These are phyloP conservation scores for Atrina japonica DNA, from an alignment of 2,888 invertebrate species.

Conservation along the genomic window DNA sequence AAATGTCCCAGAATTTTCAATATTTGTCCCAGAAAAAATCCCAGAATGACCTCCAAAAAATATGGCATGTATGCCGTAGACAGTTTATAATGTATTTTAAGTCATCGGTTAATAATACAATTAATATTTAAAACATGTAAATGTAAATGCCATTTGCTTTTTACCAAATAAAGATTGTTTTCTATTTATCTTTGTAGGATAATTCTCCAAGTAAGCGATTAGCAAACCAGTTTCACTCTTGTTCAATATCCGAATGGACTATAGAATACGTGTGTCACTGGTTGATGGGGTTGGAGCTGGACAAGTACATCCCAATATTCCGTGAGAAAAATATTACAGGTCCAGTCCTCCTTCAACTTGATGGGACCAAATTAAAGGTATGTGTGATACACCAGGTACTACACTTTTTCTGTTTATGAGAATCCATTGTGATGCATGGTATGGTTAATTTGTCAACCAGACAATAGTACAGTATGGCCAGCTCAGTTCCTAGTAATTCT, in stretches of 20 bases:
- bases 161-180: not conserved
- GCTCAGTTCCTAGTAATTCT: too few species aligned
- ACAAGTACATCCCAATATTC: conserved; percentile 73
- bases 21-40: too few species aligned
- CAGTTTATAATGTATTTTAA: too few species aligned
- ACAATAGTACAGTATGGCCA: too few species aligned
- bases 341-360: conserved; percentile 90
- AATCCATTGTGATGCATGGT: not conserved
- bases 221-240: conserved; percentile 67
- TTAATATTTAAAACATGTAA: too few species aligned
- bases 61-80: too few species aligned
- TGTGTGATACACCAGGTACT: too few species aligned
- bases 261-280: conserved; percentile 94
- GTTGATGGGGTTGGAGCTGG: conserved; percentile 85
- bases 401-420: not conserved
- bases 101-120: too few species aligned
- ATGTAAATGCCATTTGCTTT: too few species aligned
- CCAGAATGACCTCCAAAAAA: too few species aligned
- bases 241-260: conserved; percentile 87
- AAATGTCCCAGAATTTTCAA: too few species aligned
- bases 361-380: conserved; percentile 93
- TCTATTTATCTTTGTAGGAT: not conserved
- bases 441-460: too few species aligned
- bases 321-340: conserved; percentile 89
- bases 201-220: conserved; percentile 46